These are phyloP conservation scores for Chaenogobius annularis DNA, from an alignment of 2,113 vertebrate genomes.

Conservation along the genomic window DNA sequence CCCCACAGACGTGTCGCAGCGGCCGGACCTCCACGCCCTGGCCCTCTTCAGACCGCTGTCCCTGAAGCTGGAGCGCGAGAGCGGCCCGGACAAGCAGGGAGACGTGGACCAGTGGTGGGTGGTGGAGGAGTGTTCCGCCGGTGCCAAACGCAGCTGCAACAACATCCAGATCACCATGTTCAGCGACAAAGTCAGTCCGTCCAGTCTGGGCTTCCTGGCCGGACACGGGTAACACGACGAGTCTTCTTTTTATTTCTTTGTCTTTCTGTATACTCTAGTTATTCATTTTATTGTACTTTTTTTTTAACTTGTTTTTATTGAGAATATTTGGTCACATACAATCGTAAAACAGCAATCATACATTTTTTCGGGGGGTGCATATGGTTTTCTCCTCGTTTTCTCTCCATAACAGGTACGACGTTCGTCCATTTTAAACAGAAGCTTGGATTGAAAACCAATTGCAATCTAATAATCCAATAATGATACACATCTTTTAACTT, in stretches of 20 bases:
- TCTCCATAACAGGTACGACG: no score
- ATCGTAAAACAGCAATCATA: no score
- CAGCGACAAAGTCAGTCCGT: slow-evolving; percentile 84
- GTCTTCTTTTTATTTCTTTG: no score
- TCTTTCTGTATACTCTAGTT: neutral
- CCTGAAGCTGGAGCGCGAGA: slow-evolving; percentile 66
- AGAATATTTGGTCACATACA: no score
- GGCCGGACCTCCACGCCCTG: slow-evolving; percentile 50
- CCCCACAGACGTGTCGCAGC: slow-evolving; percentile 54
- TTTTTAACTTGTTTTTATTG: no score
- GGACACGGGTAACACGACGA: slow-evolving; percentile 74
- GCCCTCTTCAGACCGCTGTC: slow-evolving; percentile 79
- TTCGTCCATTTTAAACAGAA: no score
- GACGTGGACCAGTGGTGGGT: slow-evolving; percentile 77
- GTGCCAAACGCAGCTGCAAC: slow-evolving; percentile 53
- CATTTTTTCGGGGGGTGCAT: no score
- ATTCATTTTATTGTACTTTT: no score
- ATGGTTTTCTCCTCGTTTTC: no score
- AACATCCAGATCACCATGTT: slow-evolving; percentile 77
- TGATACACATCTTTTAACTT: no score
- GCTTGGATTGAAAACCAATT: no score
- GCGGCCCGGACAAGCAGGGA: slow-evolving; percentile 4
- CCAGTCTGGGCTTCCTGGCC: slow-evolving; percentile 80
- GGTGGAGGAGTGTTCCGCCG: slow-evolving; percentile 72
- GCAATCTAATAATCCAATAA: no score